These are phyloP conservation scores for Oreotrochilus melanogaster DNA, from an alignment of 2,113 vertebrate genomes.

Conservation along the genomic window DNA sequence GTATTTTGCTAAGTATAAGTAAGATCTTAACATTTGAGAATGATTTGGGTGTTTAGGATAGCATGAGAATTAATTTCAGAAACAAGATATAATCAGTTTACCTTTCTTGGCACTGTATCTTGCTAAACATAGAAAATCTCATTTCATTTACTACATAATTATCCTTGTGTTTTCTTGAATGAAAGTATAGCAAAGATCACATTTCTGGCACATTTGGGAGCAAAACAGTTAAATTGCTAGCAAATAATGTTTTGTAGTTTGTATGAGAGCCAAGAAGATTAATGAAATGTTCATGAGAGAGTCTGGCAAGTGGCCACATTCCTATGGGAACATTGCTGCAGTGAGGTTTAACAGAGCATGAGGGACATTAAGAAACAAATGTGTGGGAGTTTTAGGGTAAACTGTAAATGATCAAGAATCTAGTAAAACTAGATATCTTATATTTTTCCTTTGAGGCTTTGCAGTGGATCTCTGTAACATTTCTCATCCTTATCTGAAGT, in stretches of 20 bases:
- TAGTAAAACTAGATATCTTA: constrained; percentile 55
- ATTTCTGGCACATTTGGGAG: constrained; percentile 71
- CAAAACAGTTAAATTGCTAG: constrained; percentile 79
- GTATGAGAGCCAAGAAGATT: constrained; percentile 81
- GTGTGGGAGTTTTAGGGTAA: constrained; percentile 79
- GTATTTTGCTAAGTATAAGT: background rate
- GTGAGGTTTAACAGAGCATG: constrained; percentile 69
- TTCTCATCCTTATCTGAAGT: constrained; percentile 32
- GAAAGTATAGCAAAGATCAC: constrained; percentile 43
- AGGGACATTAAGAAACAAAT: constrained; percentile 79
- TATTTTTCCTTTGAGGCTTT: constrained; percentile 55
- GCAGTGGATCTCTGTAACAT: background rate
- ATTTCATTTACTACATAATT: constrained; percentile 64
- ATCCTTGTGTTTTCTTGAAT: constrained; percentile 38
- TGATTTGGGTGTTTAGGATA: background rate
- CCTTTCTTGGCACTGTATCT: constrained; percentile 38
- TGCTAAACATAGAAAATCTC: constrained; percentile 6
- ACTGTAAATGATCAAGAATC: constrained; percentile 74
- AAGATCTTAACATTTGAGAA: constrained; percentile 26
- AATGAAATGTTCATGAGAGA: constrained; percentile 85
- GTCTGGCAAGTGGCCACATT: constrained; percentile 82
- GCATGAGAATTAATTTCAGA: constrained; percentile 28
- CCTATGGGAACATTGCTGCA: constrained; percentile 82
- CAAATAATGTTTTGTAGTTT: constrained; percentile 77
- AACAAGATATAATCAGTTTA: constrained; percentile 32